Percentiles rank a stretch among this genome's conserved stretches.
Conservation (phyloP, 1,140 invertebrate species). For the Microplitis mediator region DNA sequence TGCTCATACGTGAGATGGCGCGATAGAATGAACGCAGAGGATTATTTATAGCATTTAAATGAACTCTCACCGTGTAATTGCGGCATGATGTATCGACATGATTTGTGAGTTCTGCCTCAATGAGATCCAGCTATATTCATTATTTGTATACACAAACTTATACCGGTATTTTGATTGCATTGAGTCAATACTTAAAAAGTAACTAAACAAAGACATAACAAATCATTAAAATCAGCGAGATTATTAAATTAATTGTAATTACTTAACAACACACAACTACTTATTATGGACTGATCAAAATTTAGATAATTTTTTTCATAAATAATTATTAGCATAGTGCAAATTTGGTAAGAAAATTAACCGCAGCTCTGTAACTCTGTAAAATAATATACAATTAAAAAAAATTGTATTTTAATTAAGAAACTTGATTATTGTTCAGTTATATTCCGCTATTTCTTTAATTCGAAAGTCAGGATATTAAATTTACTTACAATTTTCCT, state of each 20-base stretch:
- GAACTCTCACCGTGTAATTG: constrained; percentile 62
- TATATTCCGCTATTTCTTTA: not conserved
- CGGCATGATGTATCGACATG: constrained; percentile 58
- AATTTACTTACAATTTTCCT: no score
- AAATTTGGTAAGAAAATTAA: no score
- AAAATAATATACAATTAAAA: not conserved
- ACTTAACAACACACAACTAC: no score
- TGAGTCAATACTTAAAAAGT: not conserved
- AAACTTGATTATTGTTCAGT: not conserved
- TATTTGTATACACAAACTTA: not conserved
- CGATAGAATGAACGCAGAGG: constrained; percentile 51
- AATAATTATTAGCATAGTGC: no score
- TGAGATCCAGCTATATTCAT: constrained; percentile 3
- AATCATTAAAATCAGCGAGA: not conserved
- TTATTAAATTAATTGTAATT: no score
- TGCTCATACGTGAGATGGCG: constrained; percentile 43
- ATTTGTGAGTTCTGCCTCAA: constrained; percentile 50
- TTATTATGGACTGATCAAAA: no score
- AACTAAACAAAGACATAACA: not conserved
- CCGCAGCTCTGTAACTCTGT: no score
- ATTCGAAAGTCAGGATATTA: not conserved
- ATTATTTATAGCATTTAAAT: constrained; percentile 62
- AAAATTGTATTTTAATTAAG: not conserved
- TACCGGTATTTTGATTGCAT: not conserved
- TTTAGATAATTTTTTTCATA: no score